Base-by-base conservation (phyloP, 2,888 invertebrate species). In the Tetragnatha montana region DNA sequence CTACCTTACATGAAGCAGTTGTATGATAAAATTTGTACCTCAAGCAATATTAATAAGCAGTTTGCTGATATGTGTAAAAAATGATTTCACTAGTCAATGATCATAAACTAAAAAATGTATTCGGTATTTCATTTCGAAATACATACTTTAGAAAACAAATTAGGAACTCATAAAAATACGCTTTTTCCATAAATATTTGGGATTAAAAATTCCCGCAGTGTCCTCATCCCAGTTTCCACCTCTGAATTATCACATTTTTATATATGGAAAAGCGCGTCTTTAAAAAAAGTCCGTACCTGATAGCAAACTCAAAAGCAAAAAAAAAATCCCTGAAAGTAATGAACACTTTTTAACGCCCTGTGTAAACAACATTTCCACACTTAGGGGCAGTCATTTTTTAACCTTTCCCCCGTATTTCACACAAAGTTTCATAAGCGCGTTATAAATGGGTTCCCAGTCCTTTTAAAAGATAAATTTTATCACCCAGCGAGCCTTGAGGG, bases 391-490 rank as follows among this genome's bases (percentile, higher is more conserved):
- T 74, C 74, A 70, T 80, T 80, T 86, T 73, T 80, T 74, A 86
- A 51, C 70, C 49, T 47, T 79, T 78, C 79, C 50, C 10, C 60
- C 14, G 74, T 80, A 80, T 86, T 86, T 86, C 79, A 86, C 74
- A 80, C 73, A 86, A 86, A 86, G 70, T 80, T 86, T 79, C 86
- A 86, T 71, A 74, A 86, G 73, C 86, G 60, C 22, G 68, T 80
- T 80, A 86, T 86, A 86, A 86, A 86, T 86, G 79, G 35, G 86
- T 71, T 80, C 22, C 74, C 47, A 80, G 70, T 60, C 86, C 86
- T 86, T 86, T 80, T 86, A 60, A 86, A 86, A 86, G 86, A 86
- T 86, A 86, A 86, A 86, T 60, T 86, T 86, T 86, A 86, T 86
- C 86, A 80, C 73, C 80, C 51, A 68, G 71, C 60, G 22, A 74